These are phyloP conservation scores for Mactromeris polynyma DNA, from an alignment of 2,888 invertebrate genomes.

Conservation along the genomic window DNA sequence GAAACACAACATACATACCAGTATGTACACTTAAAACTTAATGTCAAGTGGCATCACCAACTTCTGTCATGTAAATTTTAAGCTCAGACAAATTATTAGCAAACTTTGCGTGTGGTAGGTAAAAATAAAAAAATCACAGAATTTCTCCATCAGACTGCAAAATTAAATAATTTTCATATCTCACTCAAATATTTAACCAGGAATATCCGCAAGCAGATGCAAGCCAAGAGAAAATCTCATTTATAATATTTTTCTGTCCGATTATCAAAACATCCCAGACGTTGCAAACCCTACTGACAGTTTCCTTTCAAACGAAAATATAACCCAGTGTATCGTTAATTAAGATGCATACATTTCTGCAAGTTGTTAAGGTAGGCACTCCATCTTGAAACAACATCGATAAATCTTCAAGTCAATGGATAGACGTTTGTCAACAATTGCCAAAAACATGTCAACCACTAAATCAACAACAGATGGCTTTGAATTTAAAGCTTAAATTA, in stretches of 20 bases:
- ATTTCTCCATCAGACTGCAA: not conserved
- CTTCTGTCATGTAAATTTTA: not conserved
- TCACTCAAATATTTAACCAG: not conserved
- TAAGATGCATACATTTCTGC: not conserved
- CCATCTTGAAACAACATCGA: not conserved
- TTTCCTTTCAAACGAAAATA: not conserved
- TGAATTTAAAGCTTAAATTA: too few species aligned
- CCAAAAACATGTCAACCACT: not conserved
- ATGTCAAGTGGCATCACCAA: not conserved
- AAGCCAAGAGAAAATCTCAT: not conserved
- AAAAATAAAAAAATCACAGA: not conserved
- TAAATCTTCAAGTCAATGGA: not conserved
- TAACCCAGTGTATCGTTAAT: not conserved
- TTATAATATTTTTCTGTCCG: not conserved
- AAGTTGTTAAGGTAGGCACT: not conserved
- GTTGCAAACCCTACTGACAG: not conserved
- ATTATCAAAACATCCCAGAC: not conserved
- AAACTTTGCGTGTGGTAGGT: not conserved
- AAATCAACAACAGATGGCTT: not conserved
- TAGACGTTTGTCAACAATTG: not conserved
- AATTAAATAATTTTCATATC: not conserved
- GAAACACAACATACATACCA: too few species aligned
- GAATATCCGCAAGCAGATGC: not conserved
- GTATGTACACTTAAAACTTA: not conserved
- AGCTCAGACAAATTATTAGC: not conserved